Percentiles rank a stretch among this genome's conserved stretches.
Conservation (phyloP, 2,888 invertebrate genomes). For the Tetragonisca angustula region DNA sequence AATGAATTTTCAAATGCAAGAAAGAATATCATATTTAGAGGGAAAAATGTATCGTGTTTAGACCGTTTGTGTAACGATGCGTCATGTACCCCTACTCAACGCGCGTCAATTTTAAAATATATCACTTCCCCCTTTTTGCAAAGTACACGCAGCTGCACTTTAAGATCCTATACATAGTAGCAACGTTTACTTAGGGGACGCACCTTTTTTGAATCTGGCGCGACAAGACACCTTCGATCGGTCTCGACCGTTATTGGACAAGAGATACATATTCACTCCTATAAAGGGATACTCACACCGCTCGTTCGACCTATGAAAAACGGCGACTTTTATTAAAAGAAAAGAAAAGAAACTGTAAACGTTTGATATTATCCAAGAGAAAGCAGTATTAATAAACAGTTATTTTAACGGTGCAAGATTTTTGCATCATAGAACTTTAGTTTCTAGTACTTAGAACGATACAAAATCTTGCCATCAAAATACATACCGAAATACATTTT, state of each 20-base stretch:
- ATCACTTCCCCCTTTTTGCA: slow-evolving; percentile 41
- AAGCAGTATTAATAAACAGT: too few species aligned
- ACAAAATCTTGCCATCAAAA: neutral
- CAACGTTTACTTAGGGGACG: slow-evolving; percentile 42
- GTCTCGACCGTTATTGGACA: slow-evolving; percentile 52
- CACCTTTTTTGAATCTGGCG: slow-evolving; percentile 60
- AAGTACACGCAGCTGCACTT: slow-evolving; percentile 57
- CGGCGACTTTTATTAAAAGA: neutral
- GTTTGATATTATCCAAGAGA: neutral
- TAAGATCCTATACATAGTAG: slow-evolving; percentile 49
- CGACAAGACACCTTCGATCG: slow-evolving; percentile 46
- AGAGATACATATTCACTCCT: slow-evolving; percentile 20
- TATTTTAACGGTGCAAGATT: neutral
- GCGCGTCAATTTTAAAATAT: slow-evolving; percentile 38
- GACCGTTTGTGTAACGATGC: neutral
- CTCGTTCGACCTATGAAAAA: neutral
- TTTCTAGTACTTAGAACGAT: neutral
- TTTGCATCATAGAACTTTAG: neutral
- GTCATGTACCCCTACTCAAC: neutral
- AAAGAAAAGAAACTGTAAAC: too few species aligned
- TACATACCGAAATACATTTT: too few species aligned
- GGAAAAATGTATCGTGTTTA: neutral
- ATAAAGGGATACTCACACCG: slow-evolving; percentile 40
- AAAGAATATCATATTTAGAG: neutral
- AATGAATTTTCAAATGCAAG: neutral